phyloP scores from a whole-genome alignment of 2,797 vertebrate genomes.

The Dallia pectoralis region DNA sequence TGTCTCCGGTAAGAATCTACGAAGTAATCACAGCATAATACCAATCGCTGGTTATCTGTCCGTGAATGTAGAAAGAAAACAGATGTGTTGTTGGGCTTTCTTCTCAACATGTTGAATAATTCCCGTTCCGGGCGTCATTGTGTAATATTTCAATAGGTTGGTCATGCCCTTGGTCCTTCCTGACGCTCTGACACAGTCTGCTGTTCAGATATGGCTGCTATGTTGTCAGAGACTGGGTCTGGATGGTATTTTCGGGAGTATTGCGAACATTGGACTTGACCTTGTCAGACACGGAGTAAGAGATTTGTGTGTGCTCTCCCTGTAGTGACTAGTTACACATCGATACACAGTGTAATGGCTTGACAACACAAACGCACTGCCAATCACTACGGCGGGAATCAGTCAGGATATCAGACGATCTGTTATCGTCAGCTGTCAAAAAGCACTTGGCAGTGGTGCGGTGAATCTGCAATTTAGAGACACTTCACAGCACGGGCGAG shows the following conservation, averaged over 20 bases:
- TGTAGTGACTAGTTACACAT: constrained; percentile 34
- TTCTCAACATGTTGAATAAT: constrained; percentile 8
- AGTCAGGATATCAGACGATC: constrained; percentile 30
- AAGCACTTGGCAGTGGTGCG: constrained; percentile 15
- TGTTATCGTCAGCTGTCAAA: constrained; percentile 37
- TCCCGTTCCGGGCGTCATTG: not conserved
- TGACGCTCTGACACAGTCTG: not conserved
- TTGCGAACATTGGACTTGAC: constrained; percentile 32
- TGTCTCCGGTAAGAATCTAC: constrained; percentile 8
- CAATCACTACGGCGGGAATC: constrained; percentile 20
- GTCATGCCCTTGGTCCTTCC: constrained; percentile 9
- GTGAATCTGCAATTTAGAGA: constrained; percentile 11
- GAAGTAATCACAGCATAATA: constrained; percentile 29
- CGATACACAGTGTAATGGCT: constrained; percentile 31
- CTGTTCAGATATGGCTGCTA: not conserved
- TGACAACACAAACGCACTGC: constrained; percentile 13
- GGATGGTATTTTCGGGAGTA: constrained; percentile 10
- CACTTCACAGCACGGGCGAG: not conserved
- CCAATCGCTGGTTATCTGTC: constrained; percentile 24
- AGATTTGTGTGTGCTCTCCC: constrained; percentile 25
- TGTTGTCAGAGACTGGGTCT: not conserved
- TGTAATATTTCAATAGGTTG: not conserved
- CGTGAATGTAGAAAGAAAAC: not conserved
- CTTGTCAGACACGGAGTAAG: constrained; percentile 33
- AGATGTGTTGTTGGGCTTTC: not conserved